phyloP scores from a whole-genome alignment of 2,113 vertebrate species.

The Mustela lutreola region DNA sequence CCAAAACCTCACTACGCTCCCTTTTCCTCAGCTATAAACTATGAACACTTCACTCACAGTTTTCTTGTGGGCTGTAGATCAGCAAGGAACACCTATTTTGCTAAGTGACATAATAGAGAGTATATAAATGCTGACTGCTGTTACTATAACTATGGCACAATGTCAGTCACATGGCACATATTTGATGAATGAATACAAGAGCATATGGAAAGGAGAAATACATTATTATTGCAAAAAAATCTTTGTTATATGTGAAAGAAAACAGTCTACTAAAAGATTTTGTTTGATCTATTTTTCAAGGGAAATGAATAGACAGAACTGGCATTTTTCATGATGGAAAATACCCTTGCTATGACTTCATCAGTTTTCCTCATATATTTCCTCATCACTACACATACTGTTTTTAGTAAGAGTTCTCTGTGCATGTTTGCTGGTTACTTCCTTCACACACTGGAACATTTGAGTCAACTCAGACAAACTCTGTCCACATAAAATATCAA shows the following conservation, averaged over 20 bases:
- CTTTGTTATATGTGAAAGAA: conserved; percentile 55
- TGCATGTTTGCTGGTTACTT: conserved; percentile 67
- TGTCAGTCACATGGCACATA: neutral
- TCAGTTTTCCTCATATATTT: conserved; percentile 39
- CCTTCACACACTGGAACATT: conserved; percentile 68
- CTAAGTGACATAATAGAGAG: neutral
- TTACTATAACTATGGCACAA: neutral
- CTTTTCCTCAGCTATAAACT: neutral
- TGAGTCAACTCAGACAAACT: conserved; percentile 74
- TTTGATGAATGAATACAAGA: conserved; percentile 33
- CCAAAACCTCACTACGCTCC: neutral
- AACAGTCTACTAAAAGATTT: conserved; percentile 58
- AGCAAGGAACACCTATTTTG: neutral
- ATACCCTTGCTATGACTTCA: conserved; percentile 64
- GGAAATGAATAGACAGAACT: conserved; percentile 67
- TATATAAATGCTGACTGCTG: neutral
- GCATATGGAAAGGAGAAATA: conserved; percentile 49
- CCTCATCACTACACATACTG: conserved; percentile 28
- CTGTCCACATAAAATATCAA: conserved; percentile 73
- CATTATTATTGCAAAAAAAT: neutral
- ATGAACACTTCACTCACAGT: neutral
- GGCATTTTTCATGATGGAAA: conserved; percentile 65
- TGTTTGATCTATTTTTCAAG: conserved; percentile 61
- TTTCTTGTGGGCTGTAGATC: neutral
- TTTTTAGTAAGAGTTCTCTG: conserved; percentile 56